phyloP scores from a whole-genome alignment of 2,888 invertebrate species.

The Tipula helvola region DNA sequence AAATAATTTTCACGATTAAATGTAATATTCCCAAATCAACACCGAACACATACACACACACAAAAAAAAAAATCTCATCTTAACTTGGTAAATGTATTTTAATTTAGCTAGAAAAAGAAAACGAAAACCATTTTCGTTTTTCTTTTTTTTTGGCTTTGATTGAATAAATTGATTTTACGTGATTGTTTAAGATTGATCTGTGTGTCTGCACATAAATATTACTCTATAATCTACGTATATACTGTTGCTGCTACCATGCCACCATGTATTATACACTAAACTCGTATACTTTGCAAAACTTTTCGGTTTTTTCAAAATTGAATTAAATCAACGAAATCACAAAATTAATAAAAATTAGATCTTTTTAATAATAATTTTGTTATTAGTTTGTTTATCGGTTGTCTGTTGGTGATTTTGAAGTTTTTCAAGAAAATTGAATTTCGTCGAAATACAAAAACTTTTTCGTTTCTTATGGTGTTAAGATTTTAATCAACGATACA shows the following conservation, averaged over 20 bases:
- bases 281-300: neutral
- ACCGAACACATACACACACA: neutral
- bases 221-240: neutral
- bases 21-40: constrained; percentile 4
- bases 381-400: neutral
- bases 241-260: neutral
- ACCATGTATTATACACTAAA: neutral
- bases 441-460: neutral
- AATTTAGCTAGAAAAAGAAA: neutral
- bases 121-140: neutral
- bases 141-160: neutral
- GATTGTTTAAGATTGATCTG: neutral
- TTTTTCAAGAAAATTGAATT: neutral
- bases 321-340: neutral
- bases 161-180: constrained; percentile 4
- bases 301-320: neutral
- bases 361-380: neutral
- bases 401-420: neutral
- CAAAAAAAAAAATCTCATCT: neutral
- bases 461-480: neutral
- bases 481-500: neutral
- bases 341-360: neutral
- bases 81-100: neutral
- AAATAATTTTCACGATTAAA: neutral
- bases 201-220: neutral